Evolutionary conservation across 2,797 vertebrate genomes (phyloP).

Genomic region (Trematomus bernacchii): DNA sequence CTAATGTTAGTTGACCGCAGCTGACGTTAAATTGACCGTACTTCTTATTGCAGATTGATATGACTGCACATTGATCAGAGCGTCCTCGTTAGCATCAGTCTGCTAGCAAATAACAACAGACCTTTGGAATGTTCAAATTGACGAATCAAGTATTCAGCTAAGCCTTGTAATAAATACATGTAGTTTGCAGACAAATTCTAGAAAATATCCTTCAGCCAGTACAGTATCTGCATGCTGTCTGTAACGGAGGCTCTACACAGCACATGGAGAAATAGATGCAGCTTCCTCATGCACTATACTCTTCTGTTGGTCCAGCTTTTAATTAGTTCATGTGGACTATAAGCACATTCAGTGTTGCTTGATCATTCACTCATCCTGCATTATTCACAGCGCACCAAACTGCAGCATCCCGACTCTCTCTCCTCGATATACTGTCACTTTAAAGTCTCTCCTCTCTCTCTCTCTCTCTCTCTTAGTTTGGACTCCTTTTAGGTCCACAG

Average conservation of each 20-base stretch:
- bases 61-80: too few relatives aligned
- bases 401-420: conserved; percentile 43
- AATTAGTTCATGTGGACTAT: conserved; percentile 36
- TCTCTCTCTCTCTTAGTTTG: too few relatives aligned
- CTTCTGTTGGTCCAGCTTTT: background rate
- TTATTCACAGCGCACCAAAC: conserved; percentile 60
- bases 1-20: too few relatives aligned
- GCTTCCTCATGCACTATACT: background rate
- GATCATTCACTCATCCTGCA: conserved; percentile 46
- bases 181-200: too few relatives aligned
- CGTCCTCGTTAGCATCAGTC: too few relatives aligned
- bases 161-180: too few relatives aligned
- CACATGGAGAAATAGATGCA: background rate
- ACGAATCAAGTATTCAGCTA: too few relatives aligned
- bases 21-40: too few relatives aligned
- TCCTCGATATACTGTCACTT: background rate
- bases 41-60: too few relatives aligned
- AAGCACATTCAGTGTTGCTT: conserved; percentile 27
- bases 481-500: too few relatives aligned
- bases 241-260: background rate
- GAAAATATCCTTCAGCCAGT: background rate
- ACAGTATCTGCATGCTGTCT: background rate
- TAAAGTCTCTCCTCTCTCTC: background rate
- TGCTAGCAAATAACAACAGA: too few relatives aligned
- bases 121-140: too few relatives aligned